Evolutionary conservation across 1,140 invertebrate species (phyloP).

Genomic region (Diachasma alloeum): DNA sequence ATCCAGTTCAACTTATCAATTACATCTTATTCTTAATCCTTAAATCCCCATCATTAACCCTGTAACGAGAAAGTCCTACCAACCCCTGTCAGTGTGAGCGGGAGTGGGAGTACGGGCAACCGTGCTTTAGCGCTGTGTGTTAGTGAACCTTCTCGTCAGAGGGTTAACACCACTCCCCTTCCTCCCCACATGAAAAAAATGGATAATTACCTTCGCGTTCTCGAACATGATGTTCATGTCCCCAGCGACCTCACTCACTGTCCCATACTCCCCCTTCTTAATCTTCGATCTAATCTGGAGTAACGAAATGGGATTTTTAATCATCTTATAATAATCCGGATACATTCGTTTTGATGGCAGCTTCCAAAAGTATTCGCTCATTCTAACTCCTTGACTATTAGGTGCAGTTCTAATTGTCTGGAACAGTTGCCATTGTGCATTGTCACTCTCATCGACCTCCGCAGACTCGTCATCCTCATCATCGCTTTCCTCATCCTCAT

Average conservation of each 20-base stretch:
- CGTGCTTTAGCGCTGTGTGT: no score
- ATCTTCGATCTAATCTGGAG: slow-evolving; percentile 93
- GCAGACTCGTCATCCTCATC: slow-evolving; percentile 73
- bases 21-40: no score
- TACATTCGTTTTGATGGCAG: slow-evolving; percentile 90
- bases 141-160: no score
- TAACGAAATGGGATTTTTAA: slow-evolving; percentile 94
- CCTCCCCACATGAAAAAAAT: neutral
- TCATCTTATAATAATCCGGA: slow-evolving; percentile 98
- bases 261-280: slow-evolving; percentile 85
- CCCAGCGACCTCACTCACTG: slow-evolving; percentile 87
- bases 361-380: slow-evolving; percentile 92
- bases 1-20: no score
- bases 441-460: slow-evolving; percentile 72
- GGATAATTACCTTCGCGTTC: slow-evolving; percentile 78
- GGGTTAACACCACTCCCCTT: no score
- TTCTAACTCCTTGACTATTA: slow-evolving; percentile 73
- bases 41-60: no score
- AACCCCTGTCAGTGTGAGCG: no score
- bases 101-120: no score
- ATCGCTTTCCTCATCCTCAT: slow-evolving; percentile 71
- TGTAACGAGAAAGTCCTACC: no score
- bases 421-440: slow-evolving; percentile 83
- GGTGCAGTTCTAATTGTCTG: slow-evolving; percentile 78
- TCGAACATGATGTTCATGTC: slow-evolving; percentile 99